Evolutionary conservation across 2,113 vertebrate species (phyloP).

Genomic region (Bufo gargarizans): DNA sequence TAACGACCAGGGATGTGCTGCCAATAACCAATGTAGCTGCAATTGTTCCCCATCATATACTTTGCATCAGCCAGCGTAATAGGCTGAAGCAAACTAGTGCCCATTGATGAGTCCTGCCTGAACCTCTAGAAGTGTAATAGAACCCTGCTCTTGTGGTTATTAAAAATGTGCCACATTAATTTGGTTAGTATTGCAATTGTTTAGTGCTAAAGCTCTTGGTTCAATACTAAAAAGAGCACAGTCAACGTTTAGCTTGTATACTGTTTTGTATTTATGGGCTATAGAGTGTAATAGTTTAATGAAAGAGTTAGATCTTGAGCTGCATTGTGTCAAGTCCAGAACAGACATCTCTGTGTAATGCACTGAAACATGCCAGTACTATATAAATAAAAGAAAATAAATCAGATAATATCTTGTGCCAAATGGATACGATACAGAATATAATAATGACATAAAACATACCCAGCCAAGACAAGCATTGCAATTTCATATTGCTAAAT

Average conservation of each 20-base stretch:
- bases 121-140: no score
- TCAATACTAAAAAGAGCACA: neutral
- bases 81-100: no score
- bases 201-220: neutral
- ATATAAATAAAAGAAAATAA: neutral
- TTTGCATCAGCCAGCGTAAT: no score
- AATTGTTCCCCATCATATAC: no score
- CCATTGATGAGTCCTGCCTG: no score
- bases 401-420: constrained; percentile 11
- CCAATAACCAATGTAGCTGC: no score
- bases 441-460: constrained; percentile 52
- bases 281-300: neutral
- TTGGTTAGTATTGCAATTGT: no score
- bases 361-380: neutral
- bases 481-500: constrained; percentile 60
- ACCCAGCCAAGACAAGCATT: constrained; percentile 60
- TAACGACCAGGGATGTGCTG: no score
- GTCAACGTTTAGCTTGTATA: neutral
- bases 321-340: neutral
- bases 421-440: constrained; percentile 38
- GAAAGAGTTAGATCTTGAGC: neutral
- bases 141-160: no score
- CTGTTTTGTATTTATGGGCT: neutral
- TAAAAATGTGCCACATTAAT: no score
- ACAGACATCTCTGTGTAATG: neutral